Evolutionary conservation across 1,140 invertebrate species (phyloP).

Genomic region (Drosophila pallidifrons): DNA sequence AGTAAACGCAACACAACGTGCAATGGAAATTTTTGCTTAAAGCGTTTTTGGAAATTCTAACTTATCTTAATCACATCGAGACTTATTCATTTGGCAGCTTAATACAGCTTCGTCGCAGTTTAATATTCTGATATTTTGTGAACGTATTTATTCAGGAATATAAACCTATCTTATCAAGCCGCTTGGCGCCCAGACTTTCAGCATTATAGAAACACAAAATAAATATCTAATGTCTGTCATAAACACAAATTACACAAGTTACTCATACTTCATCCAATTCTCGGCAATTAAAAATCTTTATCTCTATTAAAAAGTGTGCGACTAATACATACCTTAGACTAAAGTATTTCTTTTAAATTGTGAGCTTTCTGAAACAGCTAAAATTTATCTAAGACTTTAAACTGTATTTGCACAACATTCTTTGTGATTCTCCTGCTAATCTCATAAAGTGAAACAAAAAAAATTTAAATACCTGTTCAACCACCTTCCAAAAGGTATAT

Average conservation of each 20-base stretch:
- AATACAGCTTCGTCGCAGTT: not conserved
- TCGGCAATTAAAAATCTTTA: constrained; percentile 10
- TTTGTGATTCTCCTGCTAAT: not conserved
- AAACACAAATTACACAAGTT: constrained; percentile 35
- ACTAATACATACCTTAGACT: constrained; percentile 10
- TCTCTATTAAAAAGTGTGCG: not conserved
- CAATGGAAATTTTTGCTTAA: constrained; percentile 18
- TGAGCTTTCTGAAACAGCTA: not conserved
- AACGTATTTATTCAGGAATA: not conserved
- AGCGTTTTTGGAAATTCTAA: not conserved
- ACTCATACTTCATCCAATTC: constrained; percentile 6
- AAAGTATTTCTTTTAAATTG: not conserved
- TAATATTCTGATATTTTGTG: constrained; percentile 6
- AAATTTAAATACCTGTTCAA: not conserved
- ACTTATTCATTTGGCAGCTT: not conserved
- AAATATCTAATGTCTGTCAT: constrained; percentile 23
- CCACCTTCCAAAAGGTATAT: not conserved
- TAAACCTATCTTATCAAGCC: constrained; percentile 29
- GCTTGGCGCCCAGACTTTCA: constrained; percentile 1
- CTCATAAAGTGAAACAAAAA: not conserved
- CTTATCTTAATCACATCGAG: not conserved
- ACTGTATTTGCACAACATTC: not conserved
- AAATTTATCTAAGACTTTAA: not conserved
- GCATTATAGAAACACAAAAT: not conserved
- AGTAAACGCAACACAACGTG: constrained; percentile 11